Percentiles rank a stretch among this genome's conserved stretches.
Conservation (phyloP, 1,140 invertebrate species). For the Saccostrea glomerata region DNA sequence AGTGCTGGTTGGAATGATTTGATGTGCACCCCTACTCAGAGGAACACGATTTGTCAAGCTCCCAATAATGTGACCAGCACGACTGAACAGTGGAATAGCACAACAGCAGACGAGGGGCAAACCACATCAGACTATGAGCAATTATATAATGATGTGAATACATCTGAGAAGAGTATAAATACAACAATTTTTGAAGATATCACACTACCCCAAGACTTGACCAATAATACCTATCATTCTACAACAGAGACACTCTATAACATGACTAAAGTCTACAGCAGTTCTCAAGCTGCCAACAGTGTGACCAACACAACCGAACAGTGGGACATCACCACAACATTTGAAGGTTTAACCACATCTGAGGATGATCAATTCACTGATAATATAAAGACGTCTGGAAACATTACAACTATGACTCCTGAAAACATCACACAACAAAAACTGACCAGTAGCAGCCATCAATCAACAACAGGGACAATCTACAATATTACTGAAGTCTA, state of each 20-base stretch:
- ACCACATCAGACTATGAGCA: background rate
- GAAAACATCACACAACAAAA: no score
- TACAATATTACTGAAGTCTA: background rate
- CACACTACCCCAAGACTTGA: no score
- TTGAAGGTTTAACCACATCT: background rate
- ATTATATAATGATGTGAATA: no score
- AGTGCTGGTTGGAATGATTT: background rate
- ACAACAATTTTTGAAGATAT: no score
- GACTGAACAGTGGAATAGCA: background rate
- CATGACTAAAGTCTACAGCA: background rate
- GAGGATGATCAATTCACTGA: no score
- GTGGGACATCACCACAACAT: no score
- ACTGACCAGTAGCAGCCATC: no score
- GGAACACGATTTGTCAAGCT: constrained; percentile 11
- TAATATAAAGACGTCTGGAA: no score
- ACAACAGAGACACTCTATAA: background rate
- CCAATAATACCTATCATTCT: no score
- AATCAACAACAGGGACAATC: background rate
- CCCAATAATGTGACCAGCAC: background rate
- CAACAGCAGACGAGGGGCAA: background rate
- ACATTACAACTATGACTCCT: no score
- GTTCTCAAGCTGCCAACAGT: background rate
- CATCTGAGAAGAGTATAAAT: no score
- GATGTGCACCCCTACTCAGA: background rate
- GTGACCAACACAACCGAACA: background rate